Percentiles rank a stretch among this genome's conserved stretches.
These are phyloP conservation scores for Agelastica alni DNA, from an alignment of 2,888 invertebrate species.

Conservation along the genomic window DNA sequence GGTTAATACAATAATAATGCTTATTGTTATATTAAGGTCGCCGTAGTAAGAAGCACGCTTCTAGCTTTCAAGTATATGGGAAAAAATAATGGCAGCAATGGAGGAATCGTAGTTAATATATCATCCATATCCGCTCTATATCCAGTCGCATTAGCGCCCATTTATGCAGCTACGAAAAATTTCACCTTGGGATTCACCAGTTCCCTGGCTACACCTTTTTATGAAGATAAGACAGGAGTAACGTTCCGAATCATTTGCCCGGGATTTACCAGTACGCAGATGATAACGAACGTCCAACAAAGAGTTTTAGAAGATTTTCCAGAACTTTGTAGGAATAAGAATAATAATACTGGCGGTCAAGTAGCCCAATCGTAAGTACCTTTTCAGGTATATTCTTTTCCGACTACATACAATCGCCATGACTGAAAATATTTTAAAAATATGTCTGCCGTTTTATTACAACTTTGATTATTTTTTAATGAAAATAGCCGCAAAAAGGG, in stretches of 20 bases:
- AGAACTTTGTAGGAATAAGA: too few species aligned
- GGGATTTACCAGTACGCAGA: conserved; percentile 22
- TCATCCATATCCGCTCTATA: conserved; percentile 64
- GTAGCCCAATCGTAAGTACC: neutral
- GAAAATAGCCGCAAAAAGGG: too few species aligned
- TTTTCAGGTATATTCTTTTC: too few species aligned
- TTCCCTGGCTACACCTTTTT: conserved; percentile 53
- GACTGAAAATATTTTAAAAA: too few species aligned
- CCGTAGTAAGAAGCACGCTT: conserved; percentile 4
- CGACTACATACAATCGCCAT: too few species aligned
- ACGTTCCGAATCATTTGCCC: conserved; percentile 15
- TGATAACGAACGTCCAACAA: neutral
- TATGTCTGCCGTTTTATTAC: too few species aligned
- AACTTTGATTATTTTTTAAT: too few species aligned
- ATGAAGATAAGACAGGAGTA: conserved; percentile 39
- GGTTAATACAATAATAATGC: too few species aligned
- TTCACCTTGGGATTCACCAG: conserved; percentile 59
- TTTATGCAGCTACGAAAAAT: conserved; percentile 64
- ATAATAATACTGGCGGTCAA: too few species aligned
- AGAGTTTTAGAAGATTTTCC: neutral
- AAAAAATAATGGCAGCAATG: conserved; percentile 60
- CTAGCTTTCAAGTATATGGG: conserved; percentile 59
- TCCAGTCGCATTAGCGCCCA: conserved; percentile 59
- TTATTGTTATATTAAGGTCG: neutral
- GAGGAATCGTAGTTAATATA: conserved; percentile 64